phyloP scores from a whole-genome alignment of 2,888 invertebrate species.

The Melipona beecheii region DNA sequence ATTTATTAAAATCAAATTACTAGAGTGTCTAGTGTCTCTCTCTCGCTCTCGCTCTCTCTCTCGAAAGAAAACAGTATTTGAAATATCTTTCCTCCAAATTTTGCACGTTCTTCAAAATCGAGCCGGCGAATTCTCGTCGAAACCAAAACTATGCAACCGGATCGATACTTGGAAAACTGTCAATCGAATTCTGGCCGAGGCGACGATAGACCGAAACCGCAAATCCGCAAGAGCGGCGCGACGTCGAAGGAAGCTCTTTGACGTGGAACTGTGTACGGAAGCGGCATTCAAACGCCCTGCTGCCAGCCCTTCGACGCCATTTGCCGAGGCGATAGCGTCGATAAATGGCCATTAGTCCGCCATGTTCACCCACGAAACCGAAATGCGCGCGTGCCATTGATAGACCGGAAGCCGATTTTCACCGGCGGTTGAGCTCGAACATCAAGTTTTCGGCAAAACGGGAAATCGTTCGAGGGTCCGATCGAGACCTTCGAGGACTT shows the following conservation, averaged over 20 bases:
- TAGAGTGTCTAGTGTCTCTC: too few species aligned
- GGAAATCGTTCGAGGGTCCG: slow-evolving; percentile 37
- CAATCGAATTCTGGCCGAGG: slow-evolving; percentile 56
- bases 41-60: too few species aligned
- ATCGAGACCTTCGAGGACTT: not conserved
- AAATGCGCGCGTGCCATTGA: slow-evolving; percentile 63
- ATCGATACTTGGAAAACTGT: slow-evolving; percentile 56
- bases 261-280: slow-evolving; percentile 63
- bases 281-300: slow-evolving; percentile 46
- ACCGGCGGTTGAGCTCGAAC: slow-evolving; percentile 43
- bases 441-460: slow-evolving; percentile 22
- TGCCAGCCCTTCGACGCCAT: slow-evolving; percentile 65
- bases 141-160: slow-evolving; percentile 32
- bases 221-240: slow-evolving; percentile 60
- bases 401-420: slow-evolving; percentile 69
- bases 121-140: not conserved
- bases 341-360: slow-evolving; percentile 75
- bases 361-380: slow-evolving; percentile 68
- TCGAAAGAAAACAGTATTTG: too few species aligned
- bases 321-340: slow-evolving; percentile 74
- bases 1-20: too few species aligned
- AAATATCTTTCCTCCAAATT: too few species aligned
- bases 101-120: not conserved
- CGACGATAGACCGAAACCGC: slow-evolving; percentile 60
- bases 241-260: slow-evolving; percentile 66